Percentiles rank a stretch among this genome's conserved stretches.
Conservation (phyloP, 2,888 invertebrate genomes). For the Allacma fusca region DNA sequence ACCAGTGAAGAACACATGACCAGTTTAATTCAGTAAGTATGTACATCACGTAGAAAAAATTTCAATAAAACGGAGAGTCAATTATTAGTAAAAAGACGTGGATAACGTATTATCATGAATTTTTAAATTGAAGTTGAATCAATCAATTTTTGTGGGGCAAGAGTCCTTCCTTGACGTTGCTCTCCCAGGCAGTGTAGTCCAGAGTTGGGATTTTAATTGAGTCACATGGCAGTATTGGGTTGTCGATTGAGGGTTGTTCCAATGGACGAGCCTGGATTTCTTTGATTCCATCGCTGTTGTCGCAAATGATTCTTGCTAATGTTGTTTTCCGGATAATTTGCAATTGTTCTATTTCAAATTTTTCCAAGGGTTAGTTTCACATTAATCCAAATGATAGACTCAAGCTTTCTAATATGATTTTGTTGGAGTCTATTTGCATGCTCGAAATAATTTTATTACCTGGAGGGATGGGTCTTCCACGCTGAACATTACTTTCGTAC, state of each 20-base stretch:
- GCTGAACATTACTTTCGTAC: conserved; percentile 90
- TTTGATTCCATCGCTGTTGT: conserved; percentile 67
- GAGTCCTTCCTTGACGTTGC: neutral
- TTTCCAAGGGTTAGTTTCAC: too few species aligned
- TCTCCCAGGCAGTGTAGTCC: conserved; percentile 25
- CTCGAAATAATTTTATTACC: too few species aligned
- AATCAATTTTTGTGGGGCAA: neutral
- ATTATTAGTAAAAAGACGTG: too few species aligned
- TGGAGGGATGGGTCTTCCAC: conserved; percentile 77
- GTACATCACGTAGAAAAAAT: too few species aligned
- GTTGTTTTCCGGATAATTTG: conserved; percentile 74
- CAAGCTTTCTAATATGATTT: too few species aligned
- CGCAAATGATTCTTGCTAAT: conserved; percentile 67
- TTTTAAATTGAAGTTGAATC: neutral
- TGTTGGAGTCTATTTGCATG: too few species aligned
- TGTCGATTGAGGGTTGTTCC: conserved; percentile 29
- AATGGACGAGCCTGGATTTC: conserved; percentile 66
- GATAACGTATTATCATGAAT: too few species aligned
- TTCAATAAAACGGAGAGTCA: too few species aligned
- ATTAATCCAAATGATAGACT: too few species aligned
- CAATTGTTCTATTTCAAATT: conserved; percentile 85
- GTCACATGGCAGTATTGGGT: conserved; percentile 35
- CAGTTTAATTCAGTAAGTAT: too few species aligned
- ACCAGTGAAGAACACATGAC: too few species aligned
- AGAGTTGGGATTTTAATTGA: conserved; percentile 24